Conservation (phyloP, 2,797 vertebrate species). For the Morus bassanus region DNA sequence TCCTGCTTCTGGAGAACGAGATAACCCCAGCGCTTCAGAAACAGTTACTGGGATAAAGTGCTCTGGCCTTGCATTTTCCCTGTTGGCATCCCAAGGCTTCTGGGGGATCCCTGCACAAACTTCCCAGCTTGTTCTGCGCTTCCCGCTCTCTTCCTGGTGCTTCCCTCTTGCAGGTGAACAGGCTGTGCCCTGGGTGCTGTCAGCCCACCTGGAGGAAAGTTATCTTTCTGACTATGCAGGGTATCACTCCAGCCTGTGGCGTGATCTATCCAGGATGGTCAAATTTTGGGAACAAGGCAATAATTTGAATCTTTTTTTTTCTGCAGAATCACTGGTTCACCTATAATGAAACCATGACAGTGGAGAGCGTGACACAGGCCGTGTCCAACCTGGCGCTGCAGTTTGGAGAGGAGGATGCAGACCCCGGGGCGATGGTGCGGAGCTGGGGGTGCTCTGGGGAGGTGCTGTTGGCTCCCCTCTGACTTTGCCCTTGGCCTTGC, state of each 20-base stretch:
- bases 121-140: not conserved
- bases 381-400: constrained; percentile 97
- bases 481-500: not conserved
- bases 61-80: not conserved
- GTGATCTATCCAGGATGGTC: accelerated
- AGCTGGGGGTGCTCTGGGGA: not conserved
- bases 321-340: constrained; percentile 98
- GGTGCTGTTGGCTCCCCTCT: not conserved
- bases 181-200: not conserved
- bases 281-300: accelerated
- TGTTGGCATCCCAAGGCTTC: not conserved
- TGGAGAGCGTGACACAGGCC: constrained; percentile 97
- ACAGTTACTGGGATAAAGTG: not conserved
- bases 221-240: not conserved
- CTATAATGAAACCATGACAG: constrained; percentile 98
- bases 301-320: too few relatives aligned
- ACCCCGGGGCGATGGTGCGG: constrained; percentile 94
- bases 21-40: not conserved
- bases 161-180: accelerated
- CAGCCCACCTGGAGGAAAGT: not conserved
- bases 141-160: not conserved
- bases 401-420: constrained; percentile 98
- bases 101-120: not conserved
- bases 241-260: accelerated
- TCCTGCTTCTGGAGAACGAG: not conserved